Evolutionary conservation across 2,113 vertebrate genomes (phyloP), one percentile per base, ranked within the genome.

Genomic region (Marmota flaviventris): DNA sequence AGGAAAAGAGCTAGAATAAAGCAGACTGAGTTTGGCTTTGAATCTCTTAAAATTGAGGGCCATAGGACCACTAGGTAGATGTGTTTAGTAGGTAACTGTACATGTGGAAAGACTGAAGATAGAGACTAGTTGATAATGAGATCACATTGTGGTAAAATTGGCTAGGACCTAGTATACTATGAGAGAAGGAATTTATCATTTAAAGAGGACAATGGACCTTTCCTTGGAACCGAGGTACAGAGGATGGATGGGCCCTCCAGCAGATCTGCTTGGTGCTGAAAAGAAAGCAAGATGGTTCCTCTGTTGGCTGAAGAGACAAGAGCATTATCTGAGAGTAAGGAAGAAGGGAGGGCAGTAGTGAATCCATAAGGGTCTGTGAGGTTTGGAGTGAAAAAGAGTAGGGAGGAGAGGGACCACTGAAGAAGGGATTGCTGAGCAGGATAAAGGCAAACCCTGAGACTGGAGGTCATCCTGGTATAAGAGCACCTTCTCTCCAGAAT

Each of bases 1-100:
- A n/a, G 4, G 86, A 84, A 65, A 18, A 91, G 67, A 85, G 85
- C 82, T 90, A 48, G 69, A 77, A 58, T 83, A 95, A 95, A 77
- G 69, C 73, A 85, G 39, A 51, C 5, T 25, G 39, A 85, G 29
- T 95, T n/a, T 81, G 73, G 4, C 51, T 92, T 73, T 84, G 67
- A 92, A 45, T 93, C 78, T 90, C 25, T 78, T 83, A 17, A 16
- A 8, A 89, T 69, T 48, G 65, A 92, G 51, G 53, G 10, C 89
- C 53, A 0, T 70, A 53, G 39, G 76, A 70, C 86, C 90, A 72
- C 63, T 76, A 67, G 53, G 27, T 77, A 79, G 63, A 17, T 48
- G 16, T 20, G 8, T 51, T 22, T 86, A 51, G 27, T 58, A 81
- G 75, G 9, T 86, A 65, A 85, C 51, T 93, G 18, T 22, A 65